A percentile compares a stretch with the other conserved stretches of the same genome.
Conservation (phyloP, 1,140 invertebrate species). For the Drosophila kanapiae region DNA sequence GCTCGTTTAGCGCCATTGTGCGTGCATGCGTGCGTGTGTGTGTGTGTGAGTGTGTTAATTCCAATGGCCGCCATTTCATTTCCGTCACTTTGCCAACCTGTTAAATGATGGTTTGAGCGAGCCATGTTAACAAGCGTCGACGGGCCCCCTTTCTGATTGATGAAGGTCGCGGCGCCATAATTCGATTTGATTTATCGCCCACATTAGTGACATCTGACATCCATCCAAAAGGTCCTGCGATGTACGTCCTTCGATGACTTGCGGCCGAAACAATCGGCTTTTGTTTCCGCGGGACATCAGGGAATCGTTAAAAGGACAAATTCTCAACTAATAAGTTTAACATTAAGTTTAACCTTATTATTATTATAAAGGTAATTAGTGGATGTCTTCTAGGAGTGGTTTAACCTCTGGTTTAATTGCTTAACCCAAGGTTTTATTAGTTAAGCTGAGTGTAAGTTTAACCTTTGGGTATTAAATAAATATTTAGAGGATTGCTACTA, state of each 20-base stretch:
- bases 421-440: neutral
- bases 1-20: constrained; percentile 46
- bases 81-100: constrained; percentile 21
- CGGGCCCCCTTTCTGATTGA: constrained; percentile 29
- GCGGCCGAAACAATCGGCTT: constrained; percentile 7
- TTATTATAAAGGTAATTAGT: constrained; percentile 4
- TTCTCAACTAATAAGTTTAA: too few species aligned
- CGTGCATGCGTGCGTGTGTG: neutral
- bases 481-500: too few species aligned
- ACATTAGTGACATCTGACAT: constrained; percentile 39
- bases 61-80: neutral
- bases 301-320: neutral
- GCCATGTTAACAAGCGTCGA: constrained; percentile 18
- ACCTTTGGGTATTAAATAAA: neutral
- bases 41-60: neutral
- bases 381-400: neutral
- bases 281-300: constrained; percentile 14
- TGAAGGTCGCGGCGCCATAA: constrained; percentile 39
- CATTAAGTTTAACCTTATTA: constrained; percentile 5
- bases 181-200: constrained; percentile 53
- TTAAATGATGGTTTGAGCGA: constrained; percentile 37
- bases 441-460: neutral
- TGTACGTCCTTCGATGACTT: constrained; percentile 29
- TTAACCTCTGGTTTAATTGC: neutral
- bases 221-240: neutral